phyloP scores from a whole-genome alignment of 2,797 vertebrate genomes.

The Lagodon rhomboides region DNA sequence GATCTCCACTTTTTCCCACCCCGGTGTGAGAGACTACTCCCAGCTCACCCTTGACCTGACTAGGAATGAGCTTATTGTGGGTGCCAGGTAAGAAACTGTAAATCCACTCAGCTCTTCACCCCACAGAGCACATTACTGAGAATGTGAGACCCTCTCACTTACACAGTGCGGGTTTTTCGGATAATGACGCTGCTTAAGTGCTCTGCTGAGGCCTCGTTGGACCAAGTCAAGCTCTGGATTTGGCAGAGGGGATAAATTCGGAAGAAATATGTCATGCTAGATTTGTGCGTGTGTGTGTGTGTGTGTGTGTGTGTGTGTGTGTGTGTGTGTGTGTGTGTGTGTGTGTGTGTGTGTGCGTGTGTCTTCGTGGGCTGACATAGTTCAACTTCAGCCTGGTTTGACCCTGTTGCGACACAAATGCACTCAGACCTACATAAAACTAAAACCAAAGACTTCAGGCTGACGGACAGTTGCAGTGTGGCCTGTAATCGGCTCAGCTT shows the following conservation, averaged over 20 bases:
- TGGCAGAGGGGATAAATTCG: constrained; percentile 47
- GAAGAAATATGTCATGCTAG: constrained; percentile 39
- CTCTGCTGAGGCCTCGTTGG: constrained; percentile 53
- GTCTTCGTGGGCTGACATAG: constrained; percentile 21
- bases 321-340: not conserved
- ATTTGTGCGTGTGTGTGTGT: not conserved
- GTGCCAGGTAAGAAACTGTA: constrained; percentile 92
- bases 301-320: not conserved
- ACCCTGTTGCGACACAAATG: constrained; percentile 20
- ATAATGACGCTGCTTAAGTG: constrained; percentile 69
- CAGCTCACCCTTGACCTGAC: constrained; percentile 96
- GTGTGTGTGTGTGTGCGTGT: not conserved
- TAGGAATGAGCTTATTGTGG: constrained; percentile 97
- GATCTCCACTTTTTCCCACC: constrained; percentile 93
- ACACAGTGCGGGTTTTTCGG: constrained; percentile 30
- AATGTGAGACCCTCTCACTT: constrained; percentile 63
- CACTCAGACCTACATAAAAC: not conserved
- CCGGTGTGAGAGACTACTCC: constrained; percentile 93
- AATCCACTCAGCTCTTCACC: constrained; percentile 62
- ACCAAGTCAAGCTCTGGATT: constrained; percentile 56
- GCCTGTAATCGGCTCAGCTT: constrained; percentile 26
- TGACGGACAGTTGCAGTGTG: not conserved
- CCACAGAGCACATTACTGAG: constrained; percentile 53
- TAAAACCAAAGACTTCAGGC: constrained; percentile 23
- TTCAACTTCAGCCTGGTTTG: constrained; percentile 22